Evolutionary conservation across 35 echinoderm and acorn worm genomes (phyloP), one percentile per base, ranked within the genome.

Genomic region (Amphiura filiformis): DNA sequence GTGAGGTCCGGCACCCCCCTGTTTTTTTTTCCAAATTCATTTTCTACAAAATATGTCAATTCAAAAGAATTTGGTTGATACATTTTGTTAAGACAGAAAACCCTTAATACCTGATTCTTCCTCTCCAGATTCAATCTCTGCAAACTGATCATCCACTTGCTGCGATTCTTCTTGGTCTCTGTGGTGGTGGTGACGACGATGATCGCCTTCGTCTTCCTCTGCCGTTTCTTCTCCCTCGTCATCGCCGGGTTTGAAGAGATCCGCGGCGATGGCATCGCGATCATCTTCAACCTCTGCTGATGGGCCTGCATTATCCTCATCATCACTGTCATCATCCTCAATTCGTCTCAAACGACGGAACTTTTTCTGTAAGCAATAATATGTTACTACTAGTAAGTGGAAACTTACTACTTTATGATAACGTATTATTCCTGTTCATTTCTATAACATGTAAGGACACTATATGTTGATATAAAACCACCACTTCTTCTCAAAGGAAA

Each of bases 311-410:
- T 87, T 82, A 1, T 89, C 89, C 44, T 93, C 94, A 37, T 82
- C 83, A 7, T 86, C 95, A 77, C 95, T 97, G 36, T 93, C 95
- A 36, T 97, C 95, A 37, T 97, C 95, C 28, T 91, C 88, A 17
- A 92, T 94, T 26, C 93, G 77, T 65, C 85, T 86, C 26, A 97
- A 35, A 23, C 95, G 80, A 20, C 91, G 82, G 65, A 90, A 89
- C 77, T 97, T 97, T 89, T 97, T 93, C 92, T 97, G 65, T n/a
- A n/a, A n/a, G n/a, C n/a, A n/a, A n/a, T n/a, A n/a, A n/a, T n/a
- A 1, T 22, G 47, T n/a, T n/a, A n/a, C n/a, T n/a, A n/a, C n/a
- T n/a, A n/a, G n/a, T n/a, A n/a, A n/a, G n/a, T n/a, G n/a, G n/a
- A n/a, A n/a, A n/a, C n/a, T n/a, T n/a, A n/a, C n/a, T n/a, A n/a